These are phyloP conservation scores for Cydia amplana DNA, from an alignment of 1,140 invertebrate genomes.

Conservation along the genomic window DNA sequence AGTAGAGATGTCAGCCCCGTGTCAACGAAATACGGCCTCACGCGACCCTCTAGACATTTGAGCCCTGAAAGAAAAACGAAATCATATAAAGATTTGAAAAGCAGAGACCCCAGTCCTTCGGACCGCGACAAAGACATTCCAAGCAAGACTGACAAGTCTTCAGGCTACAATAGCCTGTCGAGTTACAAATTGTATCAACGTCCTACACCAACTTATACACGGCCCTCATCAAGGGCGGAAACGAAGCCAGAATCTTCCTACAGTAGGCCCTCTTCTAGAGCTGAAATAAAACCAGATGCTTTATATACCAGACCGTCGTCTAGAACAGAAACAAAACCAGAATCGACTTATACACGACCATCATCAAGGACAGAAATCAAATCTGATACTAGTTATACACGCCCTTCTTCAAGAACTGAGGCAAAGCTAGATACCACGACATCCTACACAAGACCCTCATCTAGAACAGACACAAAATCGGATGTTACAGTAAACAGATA, in stretches of 20 bases:
- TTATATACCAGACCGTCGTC: conserved; percentile 21
- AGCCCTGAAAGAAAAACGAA: conserved; percentile 69
- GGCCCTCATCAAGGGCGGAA: conserved; percentile 65
- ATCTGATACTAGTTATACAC: conserved; percentile 37
- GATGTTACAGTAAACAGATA: conserved; percentile 68
- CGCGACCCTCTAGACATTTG: conserved; percentile 56
- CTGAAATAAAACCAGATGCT: conserved; percentile 42
- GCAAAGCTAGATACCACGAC: conserved; percentile 40
- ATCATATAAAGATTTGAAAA: conserved; percentile 63
- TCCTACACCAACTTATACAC: conserved; percentile 59
- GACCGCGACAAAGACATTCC: conserved; percentile 78
- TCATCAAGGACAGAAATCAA: conserved; percentile 62
- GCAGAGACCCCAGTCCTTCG: conserved; percentile 63
- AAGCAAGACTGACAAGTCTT: conserved; percentile 76
- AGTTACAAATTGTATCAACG: conserved; percentile 76
- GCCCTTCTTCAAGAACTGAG: conserved; percentile 36
- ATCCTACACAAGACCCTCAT: conserved; percentile 18
- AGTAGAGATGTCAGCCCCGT: conserved; percentile 70
- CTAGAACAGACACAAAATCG: conserved; percentile 44
- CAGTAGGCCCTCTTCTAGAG: conserved; percentile 34
- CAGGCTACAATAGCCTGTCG: conserved; percentile 69
- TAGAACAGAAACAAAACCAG: conserved; percentile 47
- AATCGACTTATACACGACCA: conserved; percentile 61
- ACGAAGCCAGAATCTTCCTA: conserved; percentile 44
- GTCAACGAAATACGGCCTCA: conserved; percentile 66